Base-by-base conservation (phyloP, 2,797 vertebrate genomes). In the Chaetophractus vellerosus region DNA sequence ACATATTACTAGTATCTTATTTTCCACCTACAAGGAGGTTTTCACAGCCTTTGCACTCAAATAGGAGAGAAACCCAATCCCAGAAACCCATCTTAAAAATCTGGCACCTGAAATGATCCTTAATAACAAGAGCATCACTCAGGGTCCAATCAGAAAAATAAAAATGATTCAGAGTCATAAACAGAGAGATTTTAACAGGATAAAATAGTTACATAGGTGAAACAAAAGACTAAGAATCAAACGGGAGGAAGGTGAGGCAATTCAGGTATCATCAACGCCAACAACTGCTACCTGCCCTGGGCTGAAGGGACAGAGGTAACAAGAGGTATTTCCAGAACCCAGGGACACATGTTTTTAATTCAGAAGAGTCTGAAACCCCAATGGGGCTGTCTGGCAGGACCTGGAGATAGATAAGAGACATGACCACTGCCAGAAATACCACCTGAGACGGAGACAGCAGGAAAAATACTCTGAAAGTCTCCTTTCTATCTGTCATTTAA, bases 1-100 rank as follows among this genome's bases (percentile, higher is more conserved):
- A 88, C 26, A 2, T 84, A 84, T 88, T 91, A 68, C 31, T n/a
- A 64, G 19, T 66, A 78, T 79, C 31, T 63, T 78, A 66, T 91
- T 90, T 92, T 93, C 50, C 24, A 74, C 45, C 36, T 88, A 23
- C 12, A 69, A 88, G 45, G 38, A 45, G 9, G 12, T 63, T 45
- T 57, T 57, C 23, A 66, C 52, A 93, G 71, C 11, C 72, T 61
- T 87, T 26, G 68, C n/a, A 84, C 10, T 79, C 28, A 88, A 61
- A 75, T 15, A 79, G 19, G 10, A 38, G 59, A 91, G 26, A 33
- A 69, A 57, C 41, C 14, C 28, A 79, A 68, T 48, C 12, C 26
- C 48, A 15, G 52, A 76, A 91, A 86, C 36, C 21, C 26, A 28
- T 64, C 59, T 86, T 36, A 61, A 78, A 86, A 72, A 7, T 10